These are phyloP conservation scores for Jordanella pulchra DNA, from an alignment of 2,797 vertebrate species.

Conservation along the genomic window DNA sequence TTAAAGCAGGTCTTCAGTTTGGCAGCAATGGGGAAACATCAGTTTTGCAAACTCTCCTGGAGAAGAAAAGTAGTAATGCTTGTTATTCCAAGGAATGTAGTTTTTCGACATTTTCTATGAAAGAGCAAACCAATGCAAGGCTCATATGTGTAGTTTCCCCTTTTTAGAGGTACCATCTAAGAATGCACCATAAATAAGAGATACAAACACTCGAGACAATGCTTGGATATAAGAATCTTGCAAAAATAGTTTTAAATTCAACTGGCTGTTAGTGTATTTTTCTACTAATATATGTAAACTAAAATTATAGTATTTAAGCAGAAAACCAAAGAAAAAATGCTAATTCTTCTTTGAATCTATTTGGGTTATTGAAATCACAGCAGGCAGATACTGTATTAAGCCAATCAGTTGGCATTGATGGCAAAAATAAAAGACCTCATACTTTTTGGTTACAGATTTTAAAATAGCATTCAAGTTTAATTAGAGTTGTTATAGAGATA, in stretches of 20 bases:
- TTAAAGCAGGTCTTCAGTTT: slow-evolving; percentile 23
- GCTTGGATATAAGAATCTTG: neutral
- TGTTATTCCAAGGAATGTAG: slow-evolving; percentile 33
- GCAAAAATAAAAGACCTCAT: neutral
- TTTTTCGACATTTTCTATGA: slow-evolving; percentile 12
- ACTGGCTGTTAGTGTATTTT: neutral
- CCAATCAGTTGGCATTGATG: neutral
- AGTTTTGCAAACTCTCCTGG: slow-evolving; percentile 28
- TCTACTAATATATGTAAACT: neutral
- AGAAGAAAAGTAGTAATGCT: slow-evolving; percentile 21
- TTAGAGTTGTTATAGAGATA: neutral
- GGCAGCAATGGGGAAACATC: slow-evolving; percentile 12
- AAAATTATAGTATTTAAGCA: neutral
- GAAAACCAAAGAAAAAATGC: neutral
- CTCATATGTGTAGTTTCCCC: slow-evolving; percentile 1
- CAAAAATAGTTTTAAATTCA: too few relatives aligned
- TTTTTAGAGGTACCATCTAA: neutral
- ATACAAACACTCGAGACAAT: neutral
- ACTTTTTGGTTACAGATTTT: neutral
- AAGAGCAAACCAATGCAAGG: slow-evolving; percentile 21
- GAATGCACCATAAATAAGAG: neutral
- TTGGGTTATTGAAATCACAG: neutral
- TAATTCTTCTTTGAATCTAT: too few relatives aligned
- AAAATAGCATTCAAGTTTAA: neutral
- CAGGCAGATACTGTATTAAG: neutral